A percentile compares a stretch with the other conserved stretches of the same genome.
phyloP scores from a whole-genome alignment of 1,140 invertebrate species.

The Meloidogyne hapla region DNA sequence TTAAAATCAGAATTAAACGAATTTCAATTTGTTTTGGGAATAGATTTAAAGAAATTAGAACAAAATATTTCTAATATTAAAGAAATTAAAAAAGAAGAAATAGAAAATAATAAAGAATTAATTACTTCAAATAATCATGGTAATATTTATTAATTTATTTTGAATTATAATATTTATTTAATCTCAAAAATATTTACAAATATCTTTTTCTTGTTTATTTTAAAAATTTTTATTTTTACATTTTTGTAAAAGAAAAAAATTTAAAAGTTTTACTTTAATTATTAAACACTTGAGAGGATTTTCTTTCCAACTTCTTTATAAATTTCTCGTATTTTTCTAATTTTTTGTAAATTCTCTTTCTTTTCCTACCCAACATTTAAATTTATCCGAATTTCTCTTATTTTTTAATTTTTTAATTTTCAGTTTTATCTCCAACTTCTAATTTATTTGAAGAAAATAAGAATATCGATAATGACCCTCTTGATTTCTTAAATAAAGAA shows the following conservation, averaged over 20 bases:
- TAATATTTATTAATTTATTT: neutral
- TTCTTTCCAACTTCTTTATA: too few relatives aligned
- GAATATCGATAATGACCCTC: neutral
- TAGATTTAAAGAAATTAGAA: conserved; percentile 14
- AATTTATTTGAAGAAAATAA: neutral
- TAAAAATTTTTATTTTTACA: too few relatives aligned
- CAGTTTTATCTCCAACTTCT: neutral
- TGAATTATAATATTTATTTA: too few relatives aligned
- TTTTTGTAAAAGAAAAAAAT: too few relatives aligned
- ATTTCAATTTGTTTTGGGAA: conserved; percentile 19
- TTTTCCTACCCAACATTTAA: too few relatives aligned
- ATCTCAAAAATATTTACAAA: too few relatives aligned
- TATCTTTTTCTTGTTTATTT: too few relatives aligned
- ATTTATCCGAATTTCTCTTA: too few relatives aligned
- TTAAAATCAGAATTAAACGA: conserved; percentile 5
- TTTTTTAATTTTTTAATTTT: neutral
- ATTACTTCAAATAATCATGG: neutral
- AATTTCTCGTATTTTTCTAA: too few relatives aligned
- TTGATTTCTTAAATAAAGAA: neutral
- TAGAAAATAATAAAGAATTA: neutral
- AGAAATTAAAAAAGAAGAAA: neutral
- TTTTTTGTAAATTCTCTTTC: too few relatives aligned
- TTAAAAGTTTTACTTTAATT: too few relatives aligned
- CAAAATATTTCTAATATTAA: conserved; percentile 3
- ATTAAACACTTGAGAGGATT: too few relatives aligned